Base-by-base conservation (phyloP, 2,113 vertebrate species). In the Corythoichthys haematopterus region DNA sequence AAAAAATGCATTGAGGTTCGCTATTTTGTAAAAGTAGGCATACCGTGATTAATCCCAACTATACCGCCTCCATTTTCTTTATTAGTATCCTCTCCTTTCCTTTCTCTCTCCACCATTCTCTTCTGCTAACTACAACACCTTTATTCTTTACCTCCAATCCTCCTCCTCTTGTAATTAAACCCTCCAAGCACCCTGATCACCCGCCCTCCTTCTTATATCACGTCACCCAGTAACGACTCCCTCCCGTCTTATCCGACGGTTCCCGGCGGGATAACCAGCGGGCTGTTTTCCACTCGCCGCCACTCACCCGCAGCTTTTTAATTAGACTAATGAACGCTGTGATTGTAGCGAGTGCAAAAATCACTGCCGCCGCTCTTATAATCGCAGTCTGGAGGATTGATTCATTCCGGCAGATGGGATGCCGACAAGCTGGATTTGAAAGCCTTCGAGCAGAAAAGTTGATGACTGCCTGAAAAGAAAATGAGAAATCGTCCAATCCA, bases 311-410 rank as follows among this genome's bases (percentile, higher is more conserved):
- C 56, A 6, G 69, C 36, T 12, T 77, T 73, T 57, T 79, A 82
- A 80, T 85, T 79, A 71, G 67, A 48, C 65, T 68, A 65, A 77
- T 71, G 52, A 80, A 74, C 13, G n/a, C 45, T 38, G 35, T 70
- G 67, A 72, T 70, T 69, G 65, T 36, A 47, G 52, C 60, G 11
- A 20, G 6, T 33, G 55, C 63, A 2, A 48, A 48, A 55, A 55
- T 33, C 20, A 33, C 20, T 11, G 28, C 1, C 11, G 20, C 35
- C 16, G 55, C 8, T 64, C 5, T 2, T 50, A 15, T 46, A 63
- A 37, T 56, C 3, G 0, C 13, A 20, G 46, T 66, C 28, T 1
- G 8, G 56, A 8, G 45, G n/a, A 48, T 33, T 47, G 43, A 51
- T 65, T 45, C 12, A 14, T 33, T 56, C 9, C 4, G 11, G 14